phyloP scores from a whole-genome alignment of 1,140 invertebrate genomes.

The Zaprionus lachaisei region DNA sequence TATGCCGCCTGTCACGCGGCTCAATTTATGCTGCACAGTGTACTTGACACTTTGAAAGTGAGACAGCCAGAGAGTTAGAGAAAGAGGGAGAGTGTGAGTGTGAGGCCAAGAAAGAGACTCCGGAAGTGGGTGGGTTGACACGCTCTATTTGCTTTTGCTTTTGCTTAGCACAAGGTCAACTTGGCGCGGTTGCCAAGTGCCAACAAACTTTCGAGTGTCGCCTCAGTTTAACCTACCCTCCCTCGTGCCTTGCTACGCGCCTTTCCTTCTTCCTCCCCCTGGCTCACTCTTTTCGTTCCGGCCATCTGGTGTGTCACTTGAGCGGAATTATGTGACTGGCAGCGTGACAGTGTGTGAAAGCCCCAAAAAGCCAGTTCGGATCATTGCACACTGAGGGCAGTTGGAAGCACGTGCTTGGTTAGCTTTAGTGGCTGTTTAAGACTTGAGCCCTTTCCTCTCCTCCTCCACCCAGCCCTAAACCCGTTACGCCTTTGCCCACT shows the following conservation, averaged over 20 bases:
- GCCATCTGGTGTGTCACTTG: slow-evolving; percentile 63
- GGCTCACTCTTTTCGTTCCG: background rate
- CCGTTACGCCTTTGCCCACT: background rate
- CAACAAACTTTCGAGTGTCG: slow-evolving; percentile 72
- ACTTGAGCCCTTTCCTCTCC: slow-evolving; percentile 34
- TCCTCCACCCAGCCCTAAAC: background rate
- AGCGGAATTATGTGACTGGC: slow-evolving; percentile 76
- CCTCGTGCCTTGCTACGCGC: background rate
- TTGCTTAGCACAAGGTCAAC: slow-evolving; percentile 65
- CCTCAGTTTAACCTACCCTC: slow-evolving; percentile 1
- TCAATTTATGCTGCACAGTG: slow-evolving; percentile 15
- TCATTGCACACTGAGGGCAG: slow-evolving; percentile 60
- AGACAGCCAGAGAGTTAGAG: background rate
- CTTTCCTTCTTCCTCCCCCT: background rate
- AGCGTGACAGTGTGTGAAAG: slow-evolving; percentile 23
- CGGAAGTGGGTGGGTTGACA: slow-evolving; percentile 9
- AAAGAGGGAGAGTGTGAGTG: background rate
- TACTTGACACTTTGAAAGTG: slow-evolving; percentile 13
- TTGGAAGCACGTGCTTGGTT: slow-evolving; percentile 60
- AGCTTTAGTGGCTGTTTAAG: slow-evolving; percentile 72
- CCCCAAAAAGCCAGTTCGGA: slow-evolving; percentile 61
- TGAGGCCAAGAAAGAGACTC: background rate
- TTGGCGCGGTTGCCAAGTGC: slow-evolving; percentile 66
- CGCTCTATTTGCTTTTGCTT: slow-evolving; percentile 56
- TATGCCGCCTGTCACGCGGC: slow-evolving; percentile 3